Conservation (phyloP, 2,113 vertebrate genomes). For the Prionailurus bengalensis region DNA sequence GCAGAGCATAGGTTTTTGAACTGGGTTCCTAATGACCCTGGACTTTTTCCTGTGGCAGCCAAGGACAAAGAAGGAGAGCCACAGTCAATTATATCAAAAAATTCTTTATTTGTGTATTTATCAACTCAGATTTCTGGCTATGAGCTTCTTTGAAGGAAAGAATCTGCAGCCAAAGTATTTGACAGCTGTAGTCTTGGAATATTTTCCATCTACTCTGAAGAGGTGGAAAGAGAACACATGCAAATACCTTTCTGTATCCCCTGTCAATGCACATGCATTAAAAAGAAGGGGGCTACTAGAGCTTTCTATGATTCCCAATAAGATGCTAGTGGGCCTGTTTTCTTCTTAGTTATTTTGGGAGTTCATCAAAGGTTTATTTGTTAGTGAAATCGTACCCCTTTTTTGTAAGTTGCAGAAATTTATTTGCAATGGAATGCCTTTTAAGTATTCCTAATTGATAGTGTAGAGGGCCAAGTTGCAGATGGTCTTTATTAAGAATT, state of each 20-base stretch:
- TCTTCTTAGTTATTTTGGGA: constrained; percentile 52
- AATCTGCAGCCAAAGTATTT: neutral
- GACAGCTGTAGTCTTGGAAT: neutral
- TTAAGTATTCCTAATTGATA: constrained; percentile 87
- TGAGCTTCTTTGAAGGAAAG: neutral
- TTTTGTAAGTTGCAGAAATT: constrained; percentile 77
- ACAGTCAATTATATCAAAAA: neutral
- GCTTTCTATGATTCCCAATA: neutral
- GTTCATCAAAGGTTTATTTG: constrained; percentile 70
- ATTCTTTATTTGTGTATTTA: neutral
- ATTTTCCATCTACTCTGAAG: neutral
- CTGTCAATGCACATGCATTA: neutral
- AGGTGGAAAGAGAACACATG: neutral
- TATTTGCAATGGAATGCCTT: constrained; percentile 86
- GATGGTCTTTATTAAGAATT: constrained; percentile 89
- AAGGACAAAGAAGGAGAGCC: neutral
- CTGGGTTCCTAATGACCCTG: neutral
- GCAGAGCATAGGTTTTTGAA: neutral
- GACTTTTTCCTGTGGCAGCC: neutral
- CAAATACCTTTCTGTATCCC: neutral
- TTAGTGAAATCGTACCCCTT: constrained; percentile 69
- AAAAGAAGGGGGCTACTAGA: neutral
- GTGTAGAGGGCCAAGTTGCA: constrained; percentile 84
- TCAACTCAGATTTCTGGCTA: neutral
- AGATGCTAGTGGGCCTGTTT: neutral